Base-by-base conservation (phyloP, 2,888 invertebrate species). In the Pseudococcus viburni region DNA sequence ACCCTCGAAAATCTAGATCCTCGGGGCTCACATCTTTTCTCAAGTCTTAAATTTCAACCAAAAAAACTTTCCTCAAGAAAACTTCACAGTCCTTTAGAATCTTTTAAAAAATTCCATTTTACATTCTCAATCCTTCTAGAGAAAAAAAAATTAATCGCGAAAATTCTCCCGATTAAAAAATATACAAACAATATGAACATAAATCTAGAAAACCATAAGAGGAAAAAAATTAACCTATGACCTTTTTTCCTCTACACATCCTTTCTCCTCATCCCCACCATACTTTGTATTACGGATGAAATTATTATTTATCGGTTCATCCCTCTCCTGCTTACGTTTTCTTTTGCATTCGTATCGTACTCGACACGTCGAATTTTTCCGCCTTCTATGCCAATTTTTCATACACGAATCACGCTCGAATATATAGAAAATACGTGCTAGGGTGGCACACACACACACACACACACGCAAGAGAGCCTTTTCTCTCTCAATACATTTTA, bases 401-500 rank as follows among this genome's bases (percentile, higher is more conserved):
- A 64, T 64, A 73, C 33, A 22, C 68, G 26, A 73, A 73, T 73
- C 68, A 73, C 68, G 68, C 68, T 33, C 68, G 68, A 9, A 33
- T 73, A 12, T 73, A 73, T 73, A 73, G 68, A 73, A 73, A 73
- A 73, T 73, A 73, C 26, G 68, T 73, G 26, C 26, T 59, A 59
- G 8, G 68, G 26, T 12, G 12, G 12, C 12, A 33, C 68, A 12
- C 22, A 33, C 26, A 33, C 26, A 33, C 26, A 3, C 26, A 33
- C 26, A 3, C 26, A 33, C n/a, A n/a, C n/a, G n/a, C n/a, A n/a
- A n/a, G n/a, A 33, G 3, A 12, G 68, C 68, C 26, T 73, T 73
- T 73, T 26, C 68, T 33, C 22, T 11, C 22, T 33, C 22, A 15
- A 73, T 73, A 73, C 68, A 73, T 73, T 73, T 26, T 73, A 73